Evolutionary conservation across 2,113 vertebrate genomes (phyloP).

Genomic region (Petroica traversi): DNA sequence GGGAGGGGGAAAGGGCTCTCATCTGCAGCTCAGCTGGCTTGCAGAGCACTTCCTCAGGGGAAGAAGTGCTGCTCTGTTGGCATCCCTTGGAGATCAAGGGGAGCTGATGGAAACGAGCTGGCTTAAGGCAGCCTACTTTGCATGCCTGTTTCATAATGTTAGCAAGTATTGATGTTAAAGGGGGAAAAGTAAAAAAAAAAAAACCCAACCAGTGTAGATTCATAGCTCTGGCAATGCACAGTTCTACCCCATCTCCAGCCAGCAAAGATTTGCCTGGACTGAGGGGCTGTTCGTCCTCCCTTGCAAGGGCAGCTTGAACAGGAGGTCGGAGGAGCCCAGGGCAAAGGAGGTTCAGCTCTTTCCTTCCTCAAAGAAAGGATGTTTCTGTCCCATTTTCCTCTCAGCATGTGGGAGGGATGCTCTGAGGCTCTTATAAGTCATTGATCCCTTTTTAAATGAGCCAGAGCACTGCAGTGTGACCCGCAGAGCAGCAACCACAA

Average conservation of each 20-base stretch:
- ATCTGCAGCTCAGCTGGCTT: conserved; percentile 45
- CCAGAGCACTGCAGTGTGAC: conserved; percentile 62
- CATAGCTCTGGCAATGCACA: not conserved
- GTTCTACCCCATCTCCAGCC: not conserved
- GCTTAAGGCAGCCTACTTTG: conserved; percentile 32
- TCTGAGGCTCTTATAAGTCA: conserved; percentile 60
- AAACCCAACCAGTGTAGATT: not conserved
- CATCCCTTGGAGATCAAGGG: conserved; percentile 41
- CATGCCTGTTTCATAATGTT: conserved; percentile 20
- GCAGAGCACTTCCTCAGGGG: conserved; percentile 37
- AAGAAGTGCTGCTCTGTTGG: conserved; percentile 33
- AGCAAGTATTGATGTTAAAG: not conserved
- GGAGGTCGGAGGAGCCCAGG: conserved; percentile 35
- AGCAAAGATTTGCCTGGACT: not conserved
- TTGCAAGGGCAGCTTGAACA: conserved; percentile 26
- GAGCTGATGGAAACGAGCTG: conserved; percentile 24
- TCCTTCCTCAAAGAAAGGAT: conserved; percentile 59
- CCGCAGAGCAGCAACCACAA: conserved; percentile 60
- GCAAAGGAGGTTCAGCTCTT: conserved; percentile 58
- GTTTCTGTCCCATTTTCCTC: conserved; percentile 67
- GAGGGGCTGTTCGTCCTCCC: not conserved
- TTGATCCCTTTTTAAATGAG: conserved; percentile 58
- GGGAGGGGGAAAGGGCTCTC: not conserved
- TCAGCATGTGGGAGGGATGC: conserved; percentile 64
- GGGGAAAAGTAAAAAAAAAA: not conserved